These are phyloP conservation scores for Campoplex capitator DNA, from an alignment of 2,888 invertebrate species.

Conservation along the genomic window DNA sequence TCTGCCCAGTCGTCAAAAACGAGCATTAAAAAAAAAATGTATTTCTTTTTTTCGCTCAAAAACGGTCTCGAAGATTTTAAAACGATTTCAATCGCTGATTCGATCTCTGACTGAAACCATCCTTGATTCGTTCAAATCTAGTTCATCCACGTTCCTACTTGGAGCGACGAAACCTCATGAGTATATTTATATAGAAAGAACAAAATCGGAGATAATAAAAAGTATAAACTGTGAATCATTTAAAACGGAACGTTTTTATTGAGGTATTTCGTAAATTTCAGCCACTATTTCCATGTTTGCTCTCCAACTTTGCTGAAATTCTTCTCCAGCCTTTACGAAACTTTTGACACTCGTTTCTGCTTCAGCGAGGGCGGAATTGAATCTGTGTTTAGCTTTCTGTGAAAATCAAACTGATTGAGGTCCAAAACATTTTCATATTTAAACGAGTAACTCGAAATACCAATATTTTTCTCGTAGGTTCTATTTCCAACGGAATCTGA, in stretches of 20 bases:
- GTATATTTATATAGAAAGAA: slow-evolving; percentile 48
- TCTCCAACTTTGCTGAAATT: slow-evolving; percentile 59
- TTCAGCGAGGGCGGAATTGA: slow-evolving; percentile 34
- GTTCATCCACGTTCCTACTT: slow-evolving; percentile 17
- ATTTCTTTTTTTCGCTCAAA: slow-evolving; percentile 16
- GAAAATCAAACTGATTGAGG: not conserved
- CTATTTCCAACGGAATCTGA: not conserved
- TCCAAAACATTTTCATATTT: not conserved
- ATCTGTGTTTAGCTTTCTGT: slow-evolving; percentile 35
- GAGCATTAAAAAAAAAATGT: not conserved
- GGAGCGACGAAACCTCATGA: slow-evolving; percentile 27
- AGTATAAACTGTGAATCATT: slow-evolving; percentile 14
- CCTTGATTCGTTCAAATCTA: slow-evolving; percentile 8
- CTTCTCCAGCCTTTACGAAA: slow-evolving; percentile 51
- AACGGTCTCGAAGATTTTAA: not conserved
- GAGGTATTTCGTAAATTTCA: slow-evolving; percentile 57
- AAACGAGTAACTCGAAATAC: not conserved
- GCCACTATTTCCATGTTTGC: slow-evolving; percentile 52
- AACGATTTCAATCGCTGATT: slow-evolving; percentile 11
- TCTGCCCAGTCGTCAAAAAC: not conserved
- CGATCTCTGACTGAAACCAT: not conserved
- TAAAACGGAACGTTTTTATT: slow-evolving; percentile 4
- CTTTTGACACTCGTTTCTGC: slow-evolving; percentile 42
- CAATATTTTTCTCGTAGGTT: not conserved
- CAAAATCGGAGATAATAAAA: slow-evolving; percentile 37